Base-by-base conservation (phyloP, 1,140 invertebrate species). In the Drosophila ohnishii region DNA sequence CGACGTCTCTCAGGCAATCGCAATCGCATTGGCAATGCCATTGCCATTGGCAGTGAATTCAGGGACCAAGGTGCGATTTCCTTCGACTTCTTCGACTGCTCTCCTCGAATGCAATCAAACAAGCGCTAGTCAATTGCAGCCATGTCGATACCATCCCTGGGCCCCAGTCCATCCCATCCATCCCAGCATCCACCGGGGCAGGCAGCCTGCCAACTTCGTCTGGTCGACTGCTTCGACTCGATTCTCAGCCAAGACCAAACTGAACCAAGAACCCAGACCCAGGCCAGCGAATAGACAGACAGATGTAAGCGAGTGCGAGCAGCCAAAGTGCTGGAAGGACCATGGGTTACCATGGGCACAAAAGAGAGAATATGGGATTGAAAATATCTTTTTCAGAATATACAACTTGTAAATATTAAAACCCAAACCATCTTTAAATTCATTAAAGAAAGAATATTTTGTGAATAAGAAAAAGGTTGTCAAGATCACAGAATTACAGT, bases 51-150 rank as follows among this genome's bases (percentile, higher is more conserved):
- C 67, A 42, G 66, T 42, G 22, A 66, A 40, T 30, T 40, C 74
- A 28, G 34, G 35, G 60, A 64, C 79, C 66, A 87, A 83, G 83
- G 84, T 87, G 84, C 83, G 84, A 87, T 75, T 77, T 88, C 65
- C 61, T 69, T 69, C 65, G 65, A 67, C 65, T 67, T 69, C 63
- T 34, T 35, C 66, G 48, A 69, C 67, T 71, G 64, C 50, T 57
- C 50, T 57, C 65, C 66, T 40, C 84, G 84, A 88, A 83, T 88
- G 84, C 84, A 88, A 88, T 88, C 84, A 88, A 88, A 88, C 84
- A 88, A 87, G 83, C 83, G 79, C 62, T 87, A 87, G 83, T 87
- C 83, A 87, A 87, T 87, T 87, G 84, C 80, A 78, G 51, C 75
- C 56, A 83, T 69, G 72, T 59, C 75, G 76, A 71, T 78, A 50